These are phyloP conservation scores for Triops cancriformis DNA, from an alignment of 1,140 invertebrate genomes.

Conservation along the genomic window DNA sequence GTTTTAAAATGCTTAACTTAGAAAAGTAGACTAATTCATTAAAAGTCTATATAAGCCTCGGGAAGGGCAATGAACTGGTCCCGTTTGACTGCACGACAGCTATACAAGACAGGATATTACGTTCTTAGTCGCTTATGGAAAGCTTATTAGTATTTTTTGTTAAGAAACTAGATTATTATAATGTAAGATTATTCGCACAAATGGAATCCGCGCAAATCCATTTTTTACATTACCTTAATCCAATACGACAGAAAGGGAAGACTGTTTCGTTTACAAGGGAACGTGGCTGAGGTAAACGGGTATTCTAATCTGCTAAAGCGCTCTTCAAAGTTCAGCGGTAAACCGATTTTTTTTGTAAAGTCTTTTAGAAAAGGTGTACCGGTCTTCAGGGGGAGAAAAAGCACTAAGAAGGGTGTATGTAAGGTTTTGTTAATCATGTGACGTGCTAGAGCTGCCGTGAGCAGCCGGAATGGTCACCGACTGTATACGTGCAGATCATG, in stretches of 20 bases:
- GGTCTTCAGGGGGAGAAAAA: neutral
- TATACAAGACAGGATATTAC: neutral
- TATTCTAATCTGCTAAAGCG: neutral
- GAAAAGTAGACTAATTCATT: neutral
- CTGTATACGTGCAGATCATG: slow-evolving; percentile 6
- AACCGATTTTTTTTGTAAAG: neutral
- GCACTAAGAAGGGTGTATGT: neutral
- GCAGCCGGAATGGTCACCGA: slow-evolving; percentile 7
- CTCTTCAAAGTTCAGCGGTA: neutral
- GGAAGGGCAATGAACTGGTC: neutral
- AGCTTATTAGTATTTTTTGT: too few relatives aligned
- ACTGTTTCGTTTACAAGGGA: neutral
- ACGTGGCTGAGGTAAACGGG: neutral
- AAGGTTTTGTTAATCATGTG: neutral
- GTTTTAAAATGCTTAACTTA: too few relatives aligned
- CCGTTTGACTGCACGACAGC: neutral
- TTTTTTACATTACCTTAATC: too few relatives aligned
- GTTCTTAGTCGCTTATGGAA: too few relatives aligned
- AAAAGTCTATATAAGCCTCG: neutral
- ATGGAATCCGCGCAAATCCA: too few relatives aligned
- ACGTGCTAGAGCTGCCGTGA: neutral
- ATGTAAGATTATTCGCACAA: too few relatives aligned
- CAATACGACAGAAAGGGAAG: neutral
- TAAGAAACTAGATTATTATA: too few relatives aligned
- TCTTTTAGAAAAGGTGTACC: neutral